phyloP scores from a whole-genome alignment of 2,888 invertebrate genomes.

The Phymatocera aterrima region DNA sequence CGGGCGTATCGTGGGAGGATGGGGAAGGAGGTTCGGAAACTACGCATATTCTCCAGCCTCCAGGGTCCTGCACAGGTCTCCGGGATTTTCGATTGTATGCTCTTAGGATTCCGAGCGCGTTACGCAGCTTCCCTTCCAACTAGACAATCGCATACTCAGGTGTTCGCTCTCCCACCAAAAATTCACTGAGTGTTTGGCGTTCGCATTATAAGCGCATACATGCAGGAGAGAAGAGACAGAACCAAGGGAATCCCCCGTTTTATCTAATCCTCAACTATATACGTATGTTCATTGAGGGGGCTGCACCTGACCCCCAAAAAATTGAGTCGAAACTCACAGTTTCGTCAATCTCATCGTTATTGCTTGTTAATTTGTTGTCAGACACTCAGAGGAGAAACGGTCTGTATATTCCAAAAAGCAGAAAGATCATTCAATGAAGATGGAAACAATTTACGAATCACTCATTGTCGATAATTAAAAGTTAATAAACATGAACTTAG shows the following conservation, averaged over 20 bases:
- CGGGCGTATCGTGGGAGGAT: constrained; percentile 15
- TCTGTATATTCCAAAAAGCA: too few relatives aligned
- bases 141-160: constrained; percentile 65
- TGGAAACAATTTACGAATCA: too few relatives aligned
- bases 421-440: too few relatives aligned
- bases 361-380: too few relatives aligned
- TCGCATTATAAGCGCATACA: constrained; percentile 72
- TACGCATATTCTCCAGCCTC: neutral
- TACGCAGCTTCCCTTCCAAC: constrained; percentile 13
- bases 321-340: too few relatives aligned
- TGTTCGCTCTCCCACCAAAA: constrained; percentile 66
- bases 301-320: constrained; percentile 6
- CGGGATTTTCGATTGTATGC: constrained; percentile 36
- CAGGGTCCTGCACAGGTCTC: constrained; percentile 14
- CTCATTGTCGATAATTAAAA: too few relatives aligned
- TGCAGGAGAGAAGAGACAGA: too few relatives aligned
- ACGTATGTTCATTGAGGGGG: neutral
- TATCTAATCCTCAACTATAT: neutral
- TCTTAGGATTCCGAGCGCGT: constrained; percentile 34
- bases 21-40: neutral
- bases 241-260: constrained; percentile 16
- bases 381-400: too few relatives aligned
- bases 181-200: constrained; percentile 65
- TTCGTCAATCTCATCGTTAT: too few relatives aligned
- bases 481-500: too few relatives aligned